These are phyloP conservation scores for Agriopis marginaria DNA, from an alignment of 2,888 invertebrate species.

Conservation along the genomic window DNA sequence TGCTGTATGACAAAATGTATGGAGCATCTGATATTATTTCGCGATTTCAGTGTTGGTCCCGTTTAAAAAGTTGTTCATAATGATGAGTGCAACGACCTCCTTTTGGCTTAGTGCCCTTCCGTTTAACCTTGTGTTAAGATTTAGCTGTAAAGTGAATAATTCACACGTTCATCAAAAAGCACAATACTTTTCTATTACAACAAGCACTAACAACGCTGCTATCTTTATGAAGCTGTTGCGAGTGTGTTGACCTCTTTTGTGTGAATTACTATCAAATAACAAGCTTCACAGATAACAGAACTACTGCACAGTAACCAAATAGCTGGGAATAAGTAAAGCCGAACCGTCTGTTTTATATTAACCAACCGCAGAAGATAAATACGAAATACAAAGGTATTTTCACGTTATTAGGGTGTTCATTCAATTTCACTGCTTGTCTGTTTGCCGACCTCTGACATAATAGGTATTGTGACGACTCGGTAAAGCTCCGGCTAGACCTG, in stretches of 20 bases:
- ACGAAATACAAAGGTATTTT: conserved; percentile 12
- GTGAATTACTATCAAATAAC: conserved; percentile 1
- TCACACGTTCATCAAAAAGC: neutral
- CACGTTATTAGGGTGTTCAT: conserved; percentile 46
- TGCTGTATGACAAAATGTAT: no score
- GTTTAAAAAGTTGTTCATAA: no score
- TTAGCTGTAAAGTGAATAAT: neutral
- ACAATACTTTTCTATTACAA: no score
- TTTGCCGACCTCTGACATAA: conserved; percentile 35
- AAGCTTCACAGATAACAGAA: neutral
- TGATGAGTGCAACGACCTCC: no score
- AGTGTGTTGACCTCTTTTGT: neutral
- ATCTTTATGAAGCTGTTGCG: neutral
- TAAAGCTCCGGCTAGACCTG: conserved; percentile 19
- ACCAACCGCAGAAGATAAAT: conserved; percentile 4
- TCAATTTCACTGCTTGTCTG: conserved; percentile 42
- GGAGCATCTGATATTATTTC: no score
- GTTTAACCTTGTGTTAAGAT: neutral
- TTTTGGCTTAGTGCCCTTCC: no score
- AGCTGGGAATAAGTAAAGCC: neutral
- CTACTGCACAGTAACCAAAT: neutral
- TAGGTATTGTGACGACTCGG: conserved; percentile 22
- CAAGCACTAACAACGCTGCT: neutral
- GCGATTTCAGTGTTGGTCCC: no score
- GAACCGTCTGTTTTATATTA: neutral